These are phyloP conservation scores for Oreochromis niloticus DNA, from an alignment of 2,113 vertebrate genomes.

Conservation along the genomic window DNA sequence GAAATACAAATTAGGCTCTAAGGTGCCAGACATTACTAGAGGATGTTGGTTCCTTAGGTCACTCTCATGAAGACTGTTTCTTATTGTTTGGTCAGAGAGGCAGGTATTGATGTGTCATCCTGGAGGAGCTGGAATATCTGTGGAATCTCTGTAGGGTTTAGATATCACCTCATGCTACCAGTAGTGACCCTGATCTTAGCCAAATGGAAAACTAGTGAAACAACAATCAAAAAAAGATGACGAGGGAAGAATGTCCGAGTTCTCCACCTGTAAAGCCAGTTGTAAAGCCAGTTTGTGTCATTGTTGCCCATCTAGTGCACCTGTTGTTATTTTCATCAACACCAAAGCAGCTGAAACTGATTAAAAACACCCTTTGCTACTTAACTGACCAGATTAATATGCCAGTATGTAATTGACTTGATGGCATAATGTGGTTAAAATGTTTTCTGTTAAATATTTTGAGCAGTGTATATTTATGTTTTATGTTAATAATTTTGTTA, in stretches of 20 bases:
- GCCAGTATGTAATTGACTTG: not conserved
- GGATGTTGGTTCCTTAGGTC: not conserved
- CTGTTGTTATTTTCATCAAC: not conserved
- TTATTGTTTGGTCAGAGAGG: not conserved
- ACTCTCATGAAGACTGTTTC: not conserved
- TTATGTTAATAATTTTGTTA: not conserved
- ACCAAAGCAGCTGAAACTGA: not conserved
- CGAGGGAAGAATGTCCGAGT: not conserved
- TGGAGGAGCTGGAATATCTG: not conserved
- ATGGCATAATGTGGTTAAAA: not conserved
- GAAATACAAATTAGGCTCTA: not conserved
- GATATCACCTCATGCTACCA: not conserved
- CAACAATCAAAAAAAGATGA: not conserved
- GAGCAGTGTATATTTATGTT: not conserved
- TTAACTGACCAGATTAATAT: not conserved
- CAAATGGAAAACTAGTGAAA: not conserved
- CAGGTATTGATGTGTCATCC: not conserved
- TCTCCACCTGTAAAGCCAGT: not conserved
- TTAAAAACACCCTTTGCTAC: not conserved
- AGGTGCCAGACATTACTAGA: not conserved
- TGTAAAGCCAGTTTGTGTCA: not conserved
- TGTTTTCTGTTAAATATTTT: not conserved
- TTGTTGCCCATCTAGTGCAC: not conserved
- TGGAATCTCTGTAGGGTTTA: not conserved
- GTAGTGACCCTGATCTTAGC: not conserved